phyloP scores from a whole-genome alignment of 1,140 invertebrate species.

The Trichoplusia ni region DNA sequence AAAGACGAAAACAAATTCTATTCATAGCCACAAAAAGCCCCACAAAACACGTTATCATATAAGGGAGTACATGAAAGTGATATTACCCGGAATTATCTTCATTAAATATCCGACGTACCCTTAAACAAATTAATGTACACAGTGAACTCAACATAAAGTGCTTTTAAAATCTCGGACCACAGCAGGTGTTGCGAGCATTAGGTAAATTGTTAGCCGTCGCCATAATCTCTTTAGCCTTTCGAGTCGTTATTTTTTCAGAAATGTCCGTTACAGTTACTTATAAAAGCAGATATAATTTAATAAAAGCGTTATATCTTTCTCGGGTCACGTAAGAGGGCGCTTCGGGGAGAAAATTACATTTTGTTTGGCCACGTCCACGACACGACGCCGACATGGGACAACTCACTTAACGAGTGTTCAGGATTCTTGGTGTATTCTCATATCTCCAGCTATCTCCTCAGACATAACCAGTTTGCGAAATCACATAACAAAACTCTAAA shows the following conservation, averaged over 20 bases:
- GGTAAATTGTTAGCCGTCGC: slow-evolving; percentile 38
- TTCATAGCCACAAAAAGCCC: neutral
- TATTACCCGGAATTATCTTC: slow-evolving; percentile 30
- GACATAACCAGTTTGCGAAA: slow-evolving; percentile 56
- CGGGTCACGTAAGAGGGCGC: slow-evolving; percentile 74
- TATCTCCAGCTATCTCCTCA: slow-evolving; percentile 59
- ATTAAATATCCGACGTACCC: slow-evolving; percentile 33
- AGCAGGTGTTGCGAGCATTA: slow-evolving; percentile 40
- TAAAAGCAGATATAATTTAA: slow-evolving; percentile 75
- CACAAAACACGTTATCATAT: slow-evolving; percentile 24
- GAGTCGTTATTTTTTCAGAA: slow-evolving; percentile 58
- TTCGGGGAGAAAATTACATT: slow-evolving; percentile 77
- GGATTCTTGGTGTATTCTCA: slow-evolving; percentile 71
- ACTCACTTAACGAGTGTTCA: slow-evolving; percentile 73
- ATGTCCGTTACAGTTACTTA: slow-evolving; percentile 63
- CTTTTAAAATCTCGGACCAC: slow-evolving; percentile 44
- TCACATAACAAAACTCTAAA: slow-evolving; percentile 50
- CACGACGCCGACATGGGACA: slow-evolving; percentile 63
- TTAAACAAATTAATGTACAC: slow-evolving; percentile 39
- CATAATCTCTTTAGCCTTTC: slow-evolving; percentile 54
- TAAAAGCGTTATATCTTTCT: slow-evolving; percentile 75
- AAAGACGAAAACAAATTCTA: neutral
- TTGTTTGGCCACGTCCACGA: slow-evolving; percentile 69
- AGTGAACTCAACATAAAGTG: slow-evolving; percentile 38
- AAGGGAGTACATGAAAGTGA: slow-evolving; percentile 22